These are phyloP conservation scores for Tanypteryx hageni DNA, from an alignment of 2,888 invertebrate species.

Conservation along the genomic window DNA sequence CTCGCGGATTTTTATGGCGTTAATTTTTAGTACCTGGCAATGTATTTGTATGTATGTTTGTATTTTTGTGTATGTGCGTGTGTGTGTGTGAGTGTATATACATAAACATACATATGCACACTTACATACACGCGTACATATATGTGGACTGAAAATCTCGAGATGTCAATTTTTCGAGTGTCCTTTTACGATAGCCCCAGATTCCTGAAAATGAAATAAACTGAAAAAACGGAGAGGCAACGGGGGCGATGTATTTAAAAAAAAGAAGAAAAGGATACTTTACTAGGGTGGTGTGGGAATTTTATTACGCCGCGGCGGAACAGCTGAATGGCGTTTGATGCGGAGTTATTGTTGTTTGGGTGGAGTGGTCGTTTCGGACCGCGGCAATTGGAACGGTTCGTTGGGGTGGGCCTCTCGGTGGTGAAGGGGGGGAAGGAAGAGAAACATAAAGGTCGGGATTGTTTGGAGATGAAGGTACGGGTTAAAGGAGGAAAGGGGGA, in stretches of 20 bases:
- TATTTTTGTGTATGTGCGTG: background rate
- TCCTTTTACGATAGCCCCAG: background rate
- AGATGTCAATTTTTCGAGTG: background rate
- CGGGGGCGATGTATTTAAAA: background rate
- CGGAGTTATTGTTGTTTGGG: constrained; percentile 26
- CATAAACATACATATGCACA: background rate
- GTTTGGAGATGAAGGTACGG: background rate
- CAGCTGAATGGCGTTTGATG: background rate
- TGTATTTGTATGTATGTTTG: background rate
- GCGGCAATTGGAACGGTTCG: background rate
- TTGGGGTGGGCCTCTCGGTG: no score
- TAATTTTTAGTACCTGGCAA: background rate
- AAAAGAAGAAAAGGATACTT: background rate
- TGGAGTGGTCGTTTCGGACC: background rate
- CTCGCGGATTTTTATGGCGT: background rate
- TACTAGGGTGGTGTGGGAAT: background rate
- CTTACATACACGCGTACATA: background rate
- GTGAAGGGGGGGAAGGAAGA: background rate
- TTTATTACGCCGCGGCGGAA: background rate
- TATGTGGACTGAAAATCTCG: background rate
- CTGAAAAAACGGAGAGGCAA: background rate
- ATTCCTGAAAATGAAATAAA: background rate
- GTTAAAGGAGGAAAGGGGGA: background rate
- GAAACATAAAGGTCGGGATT: background rate
- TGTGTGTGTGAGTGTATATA: background rate